Evolutionary conservation across 2,888 invertebrate genomes (phyloP).

Genomic region (Drosophila greeni): DNA sequence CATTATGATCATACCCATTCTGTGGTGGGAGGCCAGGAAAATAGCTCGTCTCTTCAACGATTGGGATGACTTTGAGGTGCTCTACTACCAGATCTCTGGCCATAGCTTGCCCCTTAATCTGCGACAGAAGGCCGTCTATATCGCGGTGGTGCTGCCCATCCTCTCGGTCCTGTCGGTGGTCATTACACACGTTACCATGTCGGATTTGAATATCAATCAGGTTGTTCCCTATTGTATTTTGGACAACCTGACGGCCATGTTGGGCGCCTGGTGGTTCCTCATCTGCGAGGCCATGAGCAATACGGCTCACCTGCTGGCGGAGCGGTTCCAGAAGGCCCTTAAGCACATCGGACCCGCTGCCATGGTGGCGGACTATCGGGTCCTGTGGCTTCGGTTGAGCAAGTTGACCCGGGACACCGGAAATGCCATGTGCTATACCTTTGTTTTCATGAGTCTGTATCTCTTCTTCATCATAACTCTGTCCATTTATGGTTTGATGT

Average conservation of each 20-base stretch:
- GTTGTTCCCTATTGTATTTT: slow-evolving; percentile 84
- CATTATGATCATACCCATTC: slow-evolving; percentile 82
- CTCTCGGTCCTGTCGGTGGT: slow-evolving; percentile 83
- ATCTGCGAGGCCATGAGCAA: slow-evolving; percentile 83
- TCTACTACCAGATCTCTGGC: slow-evolving; percentile 82
- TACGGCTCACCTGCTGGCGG: slow-evolving; percentile 83
- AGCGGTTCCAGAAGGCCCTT: slow-evolving; percentile 85
- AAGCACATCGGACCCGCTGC: slow-evolving; percentile 85
- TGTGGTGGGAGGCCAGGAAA: slow-evolving; percentile 85
- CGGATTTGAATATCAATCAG: slow-evolving; percentile 81
- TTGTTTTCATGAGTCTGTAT: slow-evolving; percentile 85
- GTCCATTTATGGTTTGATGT: slow-evolving; percentile 86
- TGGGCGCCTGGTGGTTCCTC: slow-evolving; percentile 86
- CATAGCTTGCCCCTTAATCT: slow-evolving; percentile 81
- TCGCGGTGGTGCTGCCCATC: slow-evolving; percentile 82
- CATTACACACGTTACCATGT: slow-evolving; percentile 85
- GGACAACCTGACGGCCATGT: slow-evolving; percentile 84
- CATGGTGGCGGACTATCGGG: slow-evolving; percentile 85
- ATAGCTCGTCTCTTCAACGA: slow-evolving; percentile 81
- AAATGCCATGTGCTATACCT: slow-evolving; percentile 84
- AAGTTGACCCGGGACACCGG: slow-evolving; percentile 84
- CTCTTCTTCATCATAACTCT: slow-evolving; percentile 86
- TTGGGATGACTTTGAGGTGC: slow-evolving; percentile 85
- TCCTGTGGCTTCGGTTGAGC: slow-evolving; percentile 85
- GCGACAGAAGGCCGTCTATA: slow-evolving; percentile 81